Evolutionary conservation across 1,140 invertebrate species (phyloP).

Genomic region (Solen grandis): DNA sequence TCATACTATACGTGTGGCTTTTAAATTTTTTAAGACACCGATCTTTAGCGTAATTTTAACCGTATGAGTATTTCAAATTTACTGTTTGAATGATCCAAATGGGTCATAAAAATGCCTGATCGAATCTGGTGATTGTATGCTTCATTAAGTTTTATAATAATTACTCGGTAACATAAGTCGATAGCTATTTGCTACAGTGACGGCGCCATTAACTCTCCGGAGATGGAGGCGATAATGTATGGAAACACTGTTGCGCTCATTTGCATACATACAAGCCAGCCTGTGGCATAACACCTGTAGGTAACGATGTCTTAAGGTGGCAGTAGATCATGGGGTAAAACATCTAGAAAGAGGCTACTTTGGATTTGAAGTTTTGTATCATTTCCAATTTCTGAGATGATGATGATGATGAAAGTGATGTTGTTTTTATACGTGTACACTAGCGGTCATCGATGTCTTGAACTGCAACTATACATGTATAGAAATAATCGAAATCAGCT

Average conservation of each 20-base stretch:
- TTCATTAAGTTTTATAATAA: constrained; percentile 33
- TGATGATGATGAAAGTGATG: neutral
- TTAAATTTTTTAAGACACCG: too few relatives aligned
- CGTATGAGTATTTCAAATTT: too few relatives aligned
- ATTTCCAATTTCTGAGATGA: neutral
- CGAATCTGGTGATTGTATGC: constrained; percentile 31
- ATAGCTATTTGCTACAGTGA: neutral
- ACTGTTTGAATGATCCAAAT: neutral
- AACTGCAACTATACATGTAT: constrained; percentile 6
- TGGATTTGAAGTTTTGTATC: constrained; percentile 6
- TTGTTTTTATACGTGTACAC: neutral
- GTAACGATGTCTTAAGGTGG: constrained; percentile 2
- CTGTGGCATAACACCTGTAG: constrained; percentile 35
- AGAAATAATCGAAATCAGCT: too few relatives aligned
- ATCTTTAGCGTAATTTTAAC: too few relatives aligned
- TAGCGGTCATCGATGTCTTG: neutral
- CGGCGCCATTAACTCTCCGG: constrained; percentile 5
- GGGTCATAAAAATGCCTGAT: neutral
- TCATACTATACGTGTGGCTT: too few relatives aligned
- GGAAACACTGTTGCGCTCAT: constrained; percentile 46
- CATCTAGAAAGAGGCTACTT: constrained; percentile 6
- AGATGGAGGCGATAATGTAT: constrained; percentile 11
- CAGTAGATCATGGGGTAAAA: constrained; percentile 1
- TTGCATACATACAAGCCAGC: constrained; percentile 41
- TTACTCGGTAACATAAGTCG: neutral